Conservation (phyloP, 2,113 vertebrate species). For the Zosterops japonicus region DNA sequence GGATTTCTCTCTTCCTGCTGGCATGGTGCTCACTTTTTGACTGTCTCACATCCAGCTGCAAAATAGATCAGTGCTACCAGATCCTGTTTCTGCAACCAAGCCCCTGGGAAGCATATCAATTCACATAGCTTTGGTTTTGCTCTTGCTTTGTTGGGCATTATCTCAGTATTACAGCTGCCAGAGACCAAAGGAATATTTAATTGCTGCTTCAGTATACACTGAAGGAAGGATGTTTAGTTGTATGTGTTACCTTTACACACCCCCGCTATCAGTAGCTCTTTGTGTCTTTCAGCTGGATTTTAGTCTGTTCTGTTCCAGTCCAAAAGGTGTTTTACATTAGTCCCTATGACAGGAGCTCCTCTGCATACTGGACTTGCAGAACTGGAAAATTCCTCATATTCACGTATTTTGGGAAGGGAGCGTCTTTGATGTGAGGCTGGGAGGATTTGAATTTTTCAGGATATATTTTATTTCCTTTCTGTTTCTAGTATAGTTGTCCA, state of each 20-base stretch:
- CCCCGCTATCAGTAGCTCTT: background rate
- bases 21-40: background rate
- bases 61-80: background rate
- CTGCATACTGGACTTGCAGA: background rate
- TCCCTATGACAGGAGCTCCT: background rate
- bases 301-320: background rate
- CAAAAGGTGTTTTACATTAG: background rate
- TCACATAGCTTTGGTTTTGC: background rate
- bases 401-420: fast-evolving
- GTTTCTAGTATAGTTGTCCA: background rate
- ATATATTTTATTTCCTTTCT: background rate
- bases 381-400: background rate
- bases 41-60: background rate
- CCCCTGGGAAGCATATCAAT: background rate
- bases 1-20: background rate
- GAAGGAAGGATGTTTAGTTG: background rate
- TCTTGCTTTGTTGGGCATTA: background rate
- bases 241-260: background rate
- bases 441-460: background rate
- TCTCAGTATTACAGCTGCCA: background rate
- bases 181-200: background rate
- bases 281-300: background rate
- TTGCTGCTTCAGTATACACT: background rate
- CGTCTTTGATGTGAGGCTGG: background rate
- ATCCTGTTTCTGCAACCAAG: constrained; percentile 9